Evolutionary conservation across 2,797 vertebrate species (phyloP).

Genomic region (Sebastes variabilis): DNA sequence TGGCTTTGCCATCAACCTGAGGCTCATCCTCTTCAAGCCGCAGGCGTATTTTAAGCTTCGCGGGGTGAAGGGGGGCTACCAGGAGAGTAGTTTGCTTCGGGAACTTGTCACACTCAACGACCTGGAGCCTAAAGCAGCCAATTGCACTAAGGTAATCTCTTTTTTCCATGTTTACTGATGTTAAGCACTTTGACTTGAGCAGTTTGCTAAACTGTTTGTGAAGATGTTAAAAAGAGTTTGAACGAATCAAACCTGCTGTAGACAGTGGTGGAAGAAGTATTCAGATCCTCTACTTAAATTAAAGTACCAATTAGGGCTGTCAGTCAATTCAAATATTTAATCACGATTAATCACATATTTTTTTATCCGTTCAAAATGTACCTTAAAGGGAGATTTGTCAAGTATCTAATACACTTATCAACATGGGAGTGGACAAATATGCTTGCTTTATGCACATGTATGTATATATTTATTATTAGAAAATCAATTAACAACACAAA

Average conservation of each 20-base stretch:
- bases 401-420: too few relatives aligned
- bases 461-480: too few relatives aligned
- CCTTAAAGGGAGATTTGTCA: too few relatives aligned
- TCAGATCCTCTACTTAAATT: too few relatives aligned
- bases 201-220: not conserved
- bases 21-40: constrained; percentile 94
- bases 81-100: constrained; percentile 97
- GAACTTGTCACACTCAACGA: constrained; percentile 96
- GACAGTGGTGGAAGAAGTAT: too few relatives aligned
- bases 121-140: constrained; percentile 98
- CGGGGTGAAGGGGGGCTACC: constrained; percentile 97
- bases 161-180: not conserved
- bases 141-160: constrained; percentile 95
- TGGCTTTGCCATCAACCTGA: constrained; percentile 95
- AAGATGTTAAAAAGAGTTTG: not conserved
- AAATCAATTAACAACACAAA: too few relatives aligned
- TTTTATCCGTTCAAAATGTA: too few relatives aligned
- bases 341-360: too few relatives aligned
- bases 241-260: not conserved
- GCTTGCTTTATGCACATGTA: too few relatives aligned
- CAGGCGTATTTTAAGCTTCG: constrained; percentile 99
- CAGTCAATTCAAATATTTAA: too few relatives aligned
- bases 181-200: constrained; percentile 2
- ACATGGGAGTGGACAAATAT: too few relatives aligned
- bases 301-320: too few relatives aligned